phyloP scores from a whole-genome alignment of 1,140 invertebrate genomes.

The Belonocnema kinseyi region DNA sequence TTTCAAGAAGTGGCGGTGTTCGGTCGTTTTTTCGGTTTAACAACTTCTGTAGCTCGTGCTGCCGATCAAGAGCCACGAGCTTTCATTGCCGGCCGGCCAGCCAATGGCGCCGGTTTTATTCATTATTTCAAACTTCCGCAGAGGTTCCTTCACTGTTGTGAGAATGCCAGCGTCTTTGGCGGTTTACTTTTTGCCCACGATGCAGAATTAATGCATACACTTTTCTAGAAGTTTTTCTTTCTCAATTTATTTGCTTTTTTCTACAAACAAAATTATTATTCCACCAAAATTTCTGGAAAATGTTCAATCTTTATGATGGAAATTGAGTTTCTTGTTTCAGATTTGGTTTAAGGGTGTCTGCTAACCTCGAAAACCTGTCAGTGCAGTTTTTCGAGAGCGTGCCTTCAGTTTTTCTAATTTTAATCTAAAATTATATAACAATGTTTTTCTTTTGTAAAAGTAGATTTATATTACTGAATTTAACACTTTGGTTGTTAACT shows the following conservation, averaged over 20 bases:
- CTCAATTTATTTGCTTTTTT: not conserved
- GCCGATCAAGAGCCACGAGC: slow-evolving; percentile 2
- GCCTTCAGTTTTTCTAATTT: too few relatives aligned
- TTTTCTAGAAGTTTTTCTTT: not conserved
- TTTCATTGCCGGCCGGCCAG: slow-evolving; percentile 42
- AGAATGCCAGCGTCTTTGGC: slow-evolving; percentile 11
- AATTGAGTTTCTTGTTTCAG: too few relatives aligned
- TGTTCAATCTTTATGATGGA: too few relatives aligned
- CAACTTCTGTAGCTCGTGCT: not conserved
- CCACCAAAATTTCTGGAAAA: too few relatives aligned
- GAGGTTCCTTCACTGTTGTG: not conserved
- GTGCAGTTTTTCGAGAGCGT: too few relatives aligned
- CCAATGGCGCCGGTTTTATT: slow-evolving; percentile 41
- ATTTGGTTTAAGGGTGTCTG: too few relatives aligned
- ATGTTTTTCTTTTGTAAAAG: too few relatives aligned
- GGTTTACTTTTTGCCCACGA: slow-evolving; percentile 22
- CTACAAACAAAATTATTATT: not conserved
- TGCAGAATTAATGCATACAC: not conserved
- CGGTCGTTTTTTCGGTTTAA: not conserved
- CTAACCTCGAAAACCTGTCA: too few relatives aligned
- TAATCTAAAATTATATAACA: too few relatives aligned
- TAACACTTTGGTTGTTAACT: too few relatives aligned
- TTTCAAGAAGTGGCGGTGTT: not conserved
- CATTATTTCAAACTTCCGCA: slow-evolving; percentile 32
- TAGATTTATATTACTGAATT: too few relatives aligned